These are phyloP conservation scores for Sparus aurata DNA, from an alignment of 2,797 vertebrate genomes.

Conservation along the genomic window DNA sequence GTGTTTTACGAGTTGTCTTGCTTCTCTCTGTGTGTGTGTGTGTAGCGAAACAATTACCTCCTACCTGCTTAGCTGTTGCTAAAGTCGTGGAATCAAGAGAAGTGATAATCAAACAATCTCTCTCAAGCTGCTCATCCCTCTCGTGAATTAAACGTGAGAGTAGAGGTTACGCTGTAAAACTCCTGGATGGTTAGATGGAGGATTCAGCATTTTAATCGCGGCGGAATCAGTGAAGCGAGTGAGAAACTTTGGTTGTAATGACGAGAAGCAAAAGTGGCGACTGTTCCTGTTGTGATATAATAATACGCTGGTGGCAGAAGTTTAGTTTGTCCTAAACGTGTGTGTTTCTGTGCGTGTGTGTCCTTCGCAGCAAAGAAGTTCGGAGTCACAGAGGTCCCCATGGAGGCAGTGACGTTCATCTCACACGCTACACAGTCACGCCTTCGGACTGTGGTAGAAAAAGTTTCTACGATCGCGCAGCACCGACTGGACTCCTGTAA, in stretches of 20 bases:
- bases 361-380: slow-evolving; percentile 87
- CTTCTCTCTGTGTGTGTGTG: not conserved
- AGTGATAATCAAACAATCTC: slow-evolving; percentile 22
- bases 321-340: not conserved
- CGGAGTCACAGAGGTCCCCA: slow-evolving; percentile 89
- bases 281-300: slow-evolving; percentile 7
- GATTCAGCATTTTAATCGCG: slow-evolving; percentile 11
- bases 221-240: slow-evolving; percentile 1
- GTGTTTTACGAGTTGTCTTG: slow-evolving; percentile 25
- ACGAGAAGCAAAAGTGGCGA: not conserved
- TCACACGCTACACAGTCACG: slow-evolving; percentile 90
- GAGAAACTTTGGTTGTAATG: not conserved
- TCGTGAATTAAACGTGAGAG: slow-evolving; percentile 12
- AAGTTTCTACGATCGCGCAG: slow-evolving; percentile 90
- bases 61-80: slow-evolving; percentile 35
- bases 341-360: slow-evolving; percentile 7
- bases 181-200: slow-evolving; percentile 1
- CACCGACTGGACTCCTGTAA: slow-evolving; percentile 90
- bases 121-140: slow-evolving; percentile 6
- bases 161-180: not conserved
- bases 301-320: not conserved
- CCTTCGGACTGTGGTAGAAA: slow-evolving; percentile 89
- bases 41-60: slow-evolving; percentile 28
- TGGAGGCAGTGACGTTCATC: slow-evolving; percentile 91
- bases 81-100: not conserved